Base-by-base conservation (phyloP, 92 coral and sea anemone genomes). In the Ricordea florida region DNA sequence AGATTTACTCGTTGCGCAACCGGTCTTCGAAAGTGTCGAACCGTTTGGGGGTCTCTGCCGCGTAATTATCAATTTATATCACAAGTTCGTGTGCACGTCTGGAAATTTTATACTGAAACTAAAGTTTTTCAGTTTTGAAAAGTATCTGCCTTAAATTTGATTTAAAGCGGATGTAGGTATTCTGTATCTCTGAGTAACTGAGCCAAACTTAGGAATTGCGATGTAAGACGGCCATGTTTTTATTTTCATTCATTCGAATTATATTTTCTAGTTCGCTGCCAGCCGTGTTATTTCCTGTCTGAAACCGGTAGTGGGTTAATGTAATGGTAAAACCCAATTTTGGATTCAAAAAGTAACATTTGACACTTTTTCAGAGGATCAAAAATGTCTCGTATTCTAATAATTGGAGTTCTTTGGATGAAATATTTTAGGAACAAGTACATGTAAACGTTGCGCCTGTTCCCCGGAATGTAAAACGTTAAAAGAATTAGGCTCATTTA, bases 161-260 rank as follows among this genome's bases (percentile, higher is more conserved):
- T 23, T n/a, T n/a, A n/a, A n/a, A n/a, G n/a, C 9, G 15, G 66
- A 28, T 40, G 32, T 27, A 27, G 17, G 22, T 17, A 27, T 15
- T 70, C 33, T 36, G 45, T 6, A 8, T 51, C 49, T 25, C 21
- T 14, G 23, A 36, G 41, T n/a, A 40, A 40, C 21, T 14, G 23
- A 36, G 41, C 21, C 43, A 40, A 51, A 21, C 45, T 24, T 18
- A 21, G 42, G 27, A 15, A 32, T 10, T 11, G 14, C 65, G 66
- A 70, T 70, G 77, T 70, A 26, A 65, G 77, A 20, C 62, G 64
- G 77, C 62, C 77, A 70, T 70, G 65, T 70, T 70, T 53, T 21
- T 70, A 28, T 53, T 70, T 70, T 70, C 77, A 70, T 70, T 70
- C 77, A 70, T 70, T 70, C 56, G 55, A 70, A 70, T 52, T 53